Percentiles rank a stretch among this genome's conserved stretches.
phyloP scores from a whole-genome alignment of 1,140 invertebrate species.

The Marisa cornuarietis region DNA sequence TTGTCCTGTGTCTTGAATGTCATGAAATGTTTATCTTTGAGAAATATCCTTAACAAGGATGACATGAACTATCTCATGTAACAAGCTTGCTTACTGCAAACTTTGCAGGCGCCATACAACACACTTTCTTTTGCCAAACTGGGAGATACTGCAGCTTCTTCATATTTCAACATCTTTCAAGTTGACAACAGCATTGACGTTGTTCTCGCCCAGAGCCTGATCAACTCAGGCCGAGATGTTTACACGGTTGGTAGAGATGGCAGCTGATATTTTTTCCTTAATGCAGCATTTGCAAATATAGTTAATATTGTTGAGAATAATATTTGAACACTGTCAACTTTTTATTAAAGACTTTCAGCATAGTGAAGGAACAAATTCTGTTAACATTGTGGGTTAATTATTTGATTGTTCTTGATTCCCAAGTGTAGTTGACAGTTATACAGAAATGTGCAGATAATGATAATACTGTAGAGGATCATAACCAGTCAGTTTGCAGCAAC shows the following conservation, averaged over 20 bases:
- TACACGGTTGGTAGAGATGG: conserved; percentile 16
- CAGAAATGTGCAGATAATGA: too few relatives aligned
- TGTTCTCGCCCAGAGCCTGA: conserved; percentile 15
- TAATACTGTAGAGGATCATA: too few relatives aligned
- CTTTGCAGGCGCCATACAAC: conserved; percentile 50
- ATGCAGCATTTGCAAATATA: background rate
- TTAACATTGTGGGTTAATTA: too few relatives aligned
- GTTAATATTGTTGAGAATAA: conserved; percentile 53
- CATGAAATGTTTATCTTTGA: too few relatives aligned
- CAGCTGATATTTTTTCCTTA: background rate
- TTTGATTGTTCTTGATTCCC: too few relatives aligned
- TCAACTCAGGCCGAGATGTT: conserved; percentile 16
- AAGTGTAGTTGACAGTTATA: too few relatives aligned
- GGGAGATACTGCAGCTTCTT: conserved; percentile 46
- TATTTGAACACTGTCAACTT: too few relatives aligned
- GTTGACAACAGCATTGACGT: conserved; percentile 37
- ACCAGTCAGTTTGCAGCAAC: too few relatives aligned
- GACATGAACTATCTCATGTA: background rate
- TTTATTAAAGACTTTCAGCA: too few relatives aligned
- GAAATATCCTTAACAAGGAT: background rate
- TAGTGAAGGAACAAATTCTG: too few relatives aligned
- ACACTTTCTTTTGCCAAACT: conserved; percentile 38
- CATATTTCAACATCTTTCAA: conserved; percentile 39
- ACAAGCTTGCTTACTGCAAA: background rate
- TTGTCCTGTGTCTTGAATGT: too few relatives aligned